Conservation (phyloP, 2,797 vertebrate species). For the Cuculus canorus region DNA sequence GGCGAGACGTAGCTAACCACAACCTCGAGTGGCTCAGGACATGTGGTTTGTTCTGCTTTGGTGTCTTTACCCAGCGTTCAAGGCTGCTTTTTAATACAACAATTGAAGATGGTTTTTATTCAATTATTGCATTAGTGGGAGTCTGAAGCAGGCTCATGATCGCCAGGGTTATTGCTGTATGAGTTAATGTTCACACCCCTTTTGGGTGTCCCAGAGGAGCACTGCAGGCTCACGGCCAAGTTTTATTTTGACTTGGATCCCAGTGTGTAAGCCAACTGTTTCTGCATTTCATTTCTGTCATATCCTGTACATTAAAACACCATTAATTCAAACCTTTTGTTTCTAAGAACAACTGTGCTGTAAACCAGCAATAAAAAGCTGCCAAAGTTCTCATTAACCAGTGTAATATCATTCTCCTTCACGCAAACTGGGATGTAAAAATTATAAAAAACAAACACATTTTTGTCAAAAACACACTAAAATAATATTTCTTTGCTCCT, state of each 20-base stretch:
- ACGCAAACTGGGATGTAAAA: neutral
- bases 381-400: constrained; percentile 35
- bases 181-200: constrained; percentile 63
- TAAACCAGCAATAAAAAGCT: constrained; percentile 48
- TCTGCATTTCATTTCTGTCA: constrained; percentile 68
- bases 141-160: constrained; percentile 31
- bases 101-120: constrained; percentile 46
- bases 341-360: constrained; percentile 45
- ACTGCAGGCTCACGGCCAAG: constrained; percentile 35
- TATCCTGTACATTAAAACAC: constrained; percentile 67
- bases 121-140: constrained; percentile 59
- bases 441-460: neutral
- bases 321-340: constrained; percentile 64
- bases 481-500: neutral
- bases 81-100: constrained; percentile 24
- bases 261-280: constrained; percentile 61
- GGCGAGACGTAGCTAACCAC: neutral
- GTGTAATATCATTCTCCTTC: constrained; percentile 5
- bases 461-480: neutral
- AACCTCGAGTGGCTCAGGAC: neutral
- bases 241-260: constrained; percentile 64
- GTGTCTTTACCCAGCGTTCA: neutral
- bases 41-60: neutral
- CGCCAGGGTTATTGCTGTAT: constrained; percentile 42
- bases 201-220: constrained; percentile 40